Evolutionary conservation across 2,113 vertebrate species (phyloP).

Genomic region (Phalacrocorax aristotelis): DNA sequence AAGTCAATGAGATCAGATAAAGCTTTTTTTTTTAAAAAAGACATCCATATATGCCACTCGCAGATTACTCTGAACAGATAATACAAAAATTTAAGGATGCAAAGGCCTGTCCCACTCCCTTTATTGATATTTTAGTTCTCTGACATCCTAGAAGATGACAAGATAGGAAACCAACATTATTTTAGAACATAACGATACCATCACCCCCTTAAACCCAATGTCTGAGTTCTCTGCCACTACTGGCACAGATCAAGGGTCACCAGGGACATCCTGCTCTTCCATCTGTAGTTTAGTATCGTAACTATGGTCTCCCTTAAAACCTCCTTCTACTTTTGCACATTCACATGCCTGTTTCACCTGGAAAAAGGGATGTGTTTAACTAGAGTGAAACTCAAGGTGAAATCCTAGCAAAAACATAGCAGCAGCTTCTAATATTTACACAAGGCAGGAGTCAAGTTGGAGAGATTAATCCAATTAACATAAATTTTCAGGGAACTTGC

Average conservation of each 20-base stretch:
- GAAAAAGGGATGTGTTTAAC: background rate
- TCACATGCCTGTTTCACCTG: background rate
- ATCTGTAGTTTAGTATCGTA: background rate
- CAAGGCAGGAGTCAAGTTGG: background rate
- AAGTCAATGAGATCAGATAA: background rate
- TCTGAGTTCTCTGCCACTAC: background rate
- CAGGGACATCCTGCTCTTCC: background rate
- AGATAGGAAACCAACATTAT: background rate
- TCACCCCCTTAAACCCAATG: background rate
- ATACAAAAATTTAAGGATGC: background rate
- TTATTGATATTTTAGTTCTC: background rate
- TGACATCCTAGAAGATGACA: background rate
- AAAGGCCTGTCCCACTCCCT: background rate
- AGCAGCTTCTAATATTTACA: background rate
- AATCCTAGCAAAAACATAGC: background rate
- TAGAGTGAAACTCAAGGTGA: background rate
- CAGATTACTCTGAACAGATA: background rate
- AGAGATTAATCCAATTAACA: background rate
- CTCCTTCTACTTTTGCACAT: background rate
- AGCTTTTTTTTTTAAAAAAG: background rate
- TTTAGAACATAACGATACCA: background rate
- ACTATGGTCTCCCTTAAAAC: background rate
- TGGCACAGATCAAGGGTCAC: background rate
- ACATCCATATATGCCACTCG: background rate
- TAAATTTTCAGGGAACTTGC: background rate